A percentile compares a stretch with the other conserved stretches of the same genome.
Evolutionary conservation across 2,113 vertebrate species (phyloP).

Genomic region (Lophura nycthemera): DNA sequence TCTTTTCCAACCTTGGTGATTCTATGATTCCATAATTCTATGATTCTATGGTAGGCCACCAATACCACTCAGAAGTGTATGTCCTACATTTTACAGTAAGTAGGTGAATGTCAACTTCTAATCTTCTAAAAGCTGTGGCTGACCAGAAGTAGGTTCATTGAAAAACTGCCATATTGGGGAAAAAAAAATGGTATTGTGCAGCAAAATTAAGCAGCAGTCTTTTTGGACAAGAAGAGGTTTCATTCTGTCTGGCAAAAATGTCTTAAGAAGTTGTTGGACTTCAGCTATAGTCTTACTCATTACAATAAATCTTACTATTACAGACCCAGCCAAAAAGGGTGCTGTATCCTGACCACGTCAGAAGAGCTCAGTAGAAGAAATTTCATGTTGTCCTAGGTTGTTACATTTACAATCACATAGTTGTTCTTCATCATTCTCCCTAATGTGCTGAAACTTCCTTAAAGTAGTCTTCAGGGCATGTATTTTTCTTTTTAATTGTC

Average conservation of each 20-base stretch:
- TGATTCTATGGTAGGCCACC: background rate
- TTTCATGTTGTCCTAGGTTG: background rate
- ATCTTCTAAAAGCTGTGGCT: background rate
- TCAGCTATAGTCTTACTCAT: background rate
- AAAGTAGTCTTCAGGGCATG: background rate
- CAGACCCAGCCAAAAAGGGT: accelerated
- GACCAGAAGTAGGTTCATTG: background rate
- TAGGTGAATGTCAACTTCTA: background rate
- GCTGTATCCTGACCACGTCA: background rate
- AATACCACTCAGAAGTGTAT: background rate
- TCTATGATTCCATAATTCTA: too few relatives aligned
- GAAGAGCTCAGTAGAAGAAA: background rate
- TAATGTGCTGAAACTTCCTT: background rate
- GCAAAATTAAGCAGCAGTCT: background rate
- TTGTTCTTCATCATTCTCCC: background rate
- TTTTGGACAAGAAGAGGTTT: background rate
- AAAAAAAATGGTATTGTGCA: background rate
- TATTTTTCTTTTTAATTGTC: background rate
- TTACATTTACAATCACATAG: background rate
- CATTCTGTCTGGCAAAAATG: background rate
- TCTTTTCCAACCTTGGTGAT: too few relatives aligned
- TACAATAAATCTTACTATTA: background rate
- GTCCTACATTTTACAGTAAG: background rate
- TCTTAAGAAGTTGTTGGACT: background rate
- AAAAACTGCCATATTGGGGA: background rate